These are phyloP conservation scores for Boulengeromyrus knoepffleri DNA, from an alignment of 2,113 vertebrate species.

Conservation along the genomic window DNA sequence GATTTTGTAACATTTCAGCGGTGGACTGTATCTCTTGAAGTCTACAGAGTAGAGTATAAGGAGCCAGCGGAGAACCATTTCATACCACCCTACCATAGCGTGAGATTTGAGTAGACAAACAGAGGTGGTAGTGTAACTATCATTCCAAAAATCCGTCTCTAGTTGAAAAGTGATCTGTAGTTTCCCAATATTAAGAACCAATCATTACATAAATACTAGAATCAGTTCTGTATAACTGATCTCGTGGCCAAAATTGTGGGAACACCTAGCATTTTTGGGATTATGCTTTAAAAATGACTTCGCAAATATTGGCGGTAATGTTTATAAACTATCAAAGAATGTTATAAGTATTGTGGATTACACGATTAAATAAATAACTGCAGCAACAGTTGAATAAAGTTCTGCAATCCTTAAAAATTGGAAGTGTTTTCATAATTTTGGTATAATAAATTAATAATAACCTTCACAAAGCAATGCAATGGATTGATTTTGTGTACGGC, in stretches of 20 bases:
- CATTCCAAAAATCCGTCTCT: neutral
- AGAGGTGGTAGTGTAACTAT: neutral
- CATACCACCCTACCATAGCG: neutral
- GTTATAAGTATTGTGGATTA: neutral
- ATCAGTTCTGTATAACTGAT: neutral
- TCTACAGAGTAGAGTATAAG: neutral
- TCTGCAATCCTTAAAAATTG: neutral
- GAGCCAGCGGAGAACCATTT: neutral
- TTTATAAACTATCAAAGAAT: neutral
- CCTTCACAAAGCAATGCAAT: neutral
- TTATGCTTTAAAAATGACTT: neutral
- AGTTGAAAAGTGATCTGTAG: neutral
- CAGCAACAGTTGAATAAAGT: neutral
- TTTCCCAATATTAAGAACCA: neutral
- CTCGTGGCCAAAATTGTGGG: neutral
- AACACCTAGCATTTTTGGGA: neutral
- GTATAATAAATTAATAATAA: neutral
- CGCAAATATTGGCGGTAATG: neutral
- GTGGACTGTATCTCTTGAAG: neutral
- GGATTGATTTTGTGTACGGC: neutral
- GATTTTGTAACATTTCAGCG: constrained; percentile 8
- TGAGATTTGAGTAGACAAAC: neutral
- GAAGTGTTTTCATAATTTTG: neutral
- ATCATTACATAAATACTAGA: neutral
- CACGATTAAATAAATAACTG: neutral